phyloP scores from a whole-genome alignment of 2,113 vertebrate species.

The Ciconia maguari region DNA sequence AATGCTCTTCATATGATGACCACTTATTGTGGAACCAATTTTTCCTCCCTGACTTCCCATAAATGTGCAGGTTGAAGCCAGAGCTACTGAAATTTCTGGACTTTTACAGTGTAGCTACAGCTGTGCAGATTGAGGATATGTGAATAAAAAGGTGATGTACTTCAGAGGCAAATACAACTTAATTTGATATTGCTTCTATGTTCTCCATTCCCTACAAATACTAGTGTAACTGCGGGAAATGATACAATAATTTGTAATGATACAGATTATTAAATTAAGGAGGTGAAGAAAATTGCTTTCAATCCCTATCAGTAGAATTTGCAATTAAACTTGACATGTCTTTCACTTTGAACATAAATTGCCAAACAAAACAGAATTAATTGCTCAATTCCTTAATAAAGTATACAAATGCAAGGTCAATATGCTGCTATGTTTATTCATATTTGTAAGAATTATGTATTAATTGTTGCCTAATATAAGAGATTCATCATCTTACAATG shows the following conservation, averaged over 20 bases:
- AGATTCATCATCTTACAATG: neutral
- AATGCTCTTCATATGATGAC: neutral
- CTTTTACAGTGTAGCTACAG: neutral
- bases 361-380: conserved; percentile 13
- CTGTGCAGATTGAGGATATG: neutral
- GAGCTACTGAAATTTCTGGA: neutral
- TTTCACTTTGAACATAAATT: neutral
- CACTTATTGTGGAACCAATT: neutral
- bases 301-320: neutral
- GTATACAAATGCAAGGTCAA: neutral
- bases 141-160: neutral
- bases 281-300: neutral
- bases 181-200: neutral
- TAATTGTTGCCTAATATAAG: neutral
- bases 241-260: neutral
- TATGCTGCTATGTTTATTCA: neutral
- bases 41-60: neutral
- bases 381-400: neutral
- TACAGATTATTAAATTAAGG: neutral
- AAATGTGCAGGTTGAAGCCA: neutral
- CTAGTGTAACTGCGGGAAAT: neutral
- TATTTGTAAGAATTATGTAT: neutral
- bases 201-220: neutral
- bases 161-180: neutral
- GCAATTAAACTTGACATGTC: neutral